phyloP scores from a whole-genome alignment of 53 echinoderm and acorn worm genomes.

The Patiria pectinifera region DNA sequence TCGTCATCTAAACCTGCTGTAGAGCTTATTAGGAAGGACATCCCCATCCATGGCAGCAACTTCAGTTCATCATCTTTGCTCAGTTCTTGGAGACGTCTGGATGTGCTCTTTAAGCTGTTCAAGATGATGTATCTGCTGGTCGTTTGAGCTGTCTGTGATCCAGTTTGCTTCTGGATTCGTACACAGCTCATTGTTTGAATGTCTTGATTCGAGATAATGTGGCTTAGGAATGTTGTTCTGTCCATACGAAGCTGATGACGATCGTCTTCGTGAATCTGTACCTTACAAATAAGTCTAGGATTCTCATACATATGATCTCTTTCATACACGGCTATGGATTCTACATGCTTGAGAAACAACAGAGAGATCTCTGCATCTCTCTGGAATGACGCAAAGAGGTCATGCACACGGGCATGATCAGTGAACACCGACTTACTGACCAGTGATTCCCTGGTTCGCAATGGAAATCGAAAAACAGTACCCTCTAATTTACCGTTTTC shows the following conservation, averaged over 20 bases:
- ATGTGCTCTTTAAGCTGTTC: slow-evolving; percentile 43
- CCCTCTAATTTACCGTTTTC: slow-evolving; percentile 66
- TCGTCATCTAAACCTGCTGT: not conserved
- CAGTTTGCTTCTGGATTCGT: not conserved
- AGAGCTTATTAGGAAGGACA: slow-evolving; percentile 57
- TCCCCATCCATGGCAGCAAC: slow-evolving; percentile 79
- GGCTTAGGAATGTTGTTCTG: not conserved
- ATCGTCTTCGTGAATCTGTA: slow-evolving; percentile 11
- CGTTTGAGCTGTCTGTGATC: not conserved
- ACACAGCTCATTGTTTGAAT: not conserved
- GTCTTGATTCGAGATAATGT: slow-evolving; percentile 14
- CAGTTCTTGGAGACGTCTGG: slow-evolving; percentile 23
- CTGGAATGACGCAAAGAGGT: slow-evolving; percentile 71
- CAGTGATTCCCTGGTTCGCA: slow-evolving; percentile 58
- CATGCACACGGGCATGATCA: slow-evolving; percentile 46
- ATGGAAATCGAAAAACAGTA: slow-evolving; percentile 88
- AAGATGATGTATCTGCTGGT: slow-evolving; percentile 40
- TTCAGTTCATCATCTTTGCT: slow-evolving; percentile 59
- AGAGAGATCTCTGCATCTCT: slow-evolving; percentile 76
- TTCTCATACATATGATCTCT: not conserved
- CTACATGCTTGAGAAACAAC: slow-evolving; percentile 82
- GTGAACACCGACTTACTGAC: slow-evolving; percentile 68
- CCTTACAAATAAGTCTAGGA: slow-evolving; percentile 28
- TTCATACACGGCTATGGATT: slow-evolving; percentile 58
- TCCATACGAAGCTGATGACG: not conserved